Base-by-base conservation (phyloP, 2,888 invertebrate species). In the Ormia ochracea region DNA sequence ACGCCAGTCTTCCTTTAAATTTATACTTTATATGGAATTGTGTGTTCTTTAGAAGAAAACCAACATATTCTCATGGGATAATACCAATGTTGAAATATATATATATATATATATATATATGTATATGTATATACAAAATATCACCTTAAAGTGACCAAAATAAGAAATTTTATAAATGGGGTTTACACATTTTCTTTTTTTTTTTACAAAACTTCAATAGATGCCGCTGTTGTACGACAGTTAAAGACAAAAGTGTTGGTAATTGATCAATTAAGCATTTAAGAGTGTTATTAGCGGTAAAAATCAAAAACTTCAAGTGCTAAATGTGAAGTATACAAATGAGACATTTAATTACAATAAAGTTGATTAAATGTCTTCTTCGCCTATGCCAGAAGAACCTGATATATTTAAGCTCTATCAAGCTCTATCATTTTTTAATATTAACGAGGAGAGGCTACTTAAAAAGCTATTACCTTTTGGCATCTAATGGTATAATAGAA, bases 1-100 rank as follows among this genome's bases (percentile, higher is more conserved):
- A 81, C 80, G 81, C 82, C 82, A 75, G 82, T 84, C 85, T 85
- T 84, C 84, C 85, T 84, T 82, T 84, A 75, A 36, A 48, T 33
- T 61, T 63, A 31, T 59, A 50, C 17, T 79, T 74, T 74, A 66
- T 70, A 48, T 21, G 7, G 21, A 69, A 66, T 59, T 69, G n/a
- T 36, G 21, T 38, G n/a, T 38, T 10, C 10, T 21, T 45, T 9
- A 41, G 9, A 17, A 4, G 5, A 3, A 9, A 54, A 33, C 2
- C 14, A 14, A 58, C 31, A 59, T 59, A 54, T 73, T 78, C 73
- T 69, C 79, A 80, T 54, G 79, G 75, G 33, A 61, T 77, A 68
- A 69, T 73, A 68, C 31, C 31, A 50, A 63, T 68, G 70, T 66
- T 56, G 76, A 72, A 75, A 70, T 45, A n/a, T 36, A 36, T 21